Evolutionary conservation across 2,113 vertebrate genomes (phyloP), one percentile per base, ranked within the genome.

Genomic region (Ploceus nigricollis): DNA sequence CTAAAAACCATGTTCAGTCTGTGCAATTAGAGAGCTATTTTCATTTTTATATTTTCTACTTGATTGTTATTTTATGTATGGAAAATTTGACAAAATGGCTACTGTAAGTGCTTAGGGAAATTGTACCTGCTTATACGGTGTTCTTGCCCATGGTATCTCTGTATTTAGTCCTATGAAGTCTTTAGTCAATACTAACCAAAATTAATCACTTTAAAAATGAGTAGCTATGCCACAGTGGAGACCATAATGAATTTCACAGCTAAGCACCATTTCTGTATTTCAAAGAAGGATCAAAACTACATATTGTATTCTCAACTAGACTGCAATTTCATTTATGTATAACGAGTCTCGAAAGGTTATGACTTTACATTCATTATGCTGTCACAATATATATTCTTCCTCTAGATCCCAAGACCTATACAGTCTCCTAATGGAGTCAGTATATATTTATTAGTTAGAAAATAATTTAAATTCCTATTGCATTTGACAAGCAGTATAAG

Each of bases 251-350:
- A 90, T 88, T 95, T 94, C 69, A 87, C 35, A 93, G 87, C 45
- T 31, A 66, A 93, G 76, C 60, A 94, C 53, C 63, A 89, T 70
- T 81, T 84, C 54, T 84, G 54, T 82, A 79, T 89, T 95, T 94
- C 64, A 93, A 92, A 88, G 68, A 90, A 96, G 93, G 71, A 57
- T 83, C 72, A 95, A 56, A 85, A 94, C 68, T 82, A 53, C 77
- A 73, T 44, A 89, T 45, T 27, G 53, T 84, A 40, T 83, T 79
- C 54, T 65, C 90, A 93, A 39, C 71, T 65, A 47, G 58, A 82
- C 39, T 69, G 83, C 76, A 57, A 30, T 71, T 57, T 81, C 51
- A 61, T 65, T 79, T 75, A 69, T 64, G 37, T 28, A 27, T 27
- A 80, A 56, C 21, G 13, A 91, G 30, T 71, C 71, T 78, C 58